Evolutionary conservation across 53 echinoderm and acorn worm genomes (phyloP).

Genomic region (Arbacia lixula): DNA sequence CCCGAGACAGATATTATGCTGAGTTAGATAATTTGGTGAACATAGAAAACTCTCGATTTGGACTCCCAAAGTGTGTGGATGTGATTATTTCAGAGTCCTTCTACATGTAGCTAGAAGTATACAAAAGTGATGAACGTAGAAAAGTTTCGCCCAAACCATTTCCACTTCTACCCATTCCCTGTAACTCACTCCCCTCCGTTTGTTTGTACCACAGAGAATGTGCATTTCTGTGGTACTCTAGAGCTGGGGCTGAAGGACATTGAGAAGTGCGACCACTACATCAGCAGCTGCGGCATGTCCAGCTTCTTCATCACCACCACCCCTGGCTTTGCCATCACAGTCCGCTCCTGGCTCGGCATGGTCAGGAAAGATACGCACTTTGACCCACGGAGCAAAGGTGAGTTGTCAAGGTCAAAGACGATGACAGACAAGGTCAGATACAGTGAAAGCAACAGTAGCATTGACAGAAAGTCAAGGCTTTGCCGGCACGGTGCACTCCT

Average conservation of each 20-base stretch:
- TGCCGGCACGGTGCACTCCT: not conserved
- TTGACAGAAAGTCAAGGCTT: not conserved
- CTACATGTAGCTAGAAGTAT: too few relatives aligned
- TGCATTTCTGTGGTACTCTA: slow-evolving; percentile 51
- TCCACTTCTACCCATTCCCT: too few relatives aligned
- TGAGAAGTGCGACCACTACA: slow-evolving; percentile 63
- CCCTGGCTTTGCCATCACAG: slow-evolving; percentile 46
- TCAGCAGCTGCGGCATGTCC: slow-evolving; percentile 46
- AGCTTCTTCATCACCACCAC: slow-evolving; percentile 69
- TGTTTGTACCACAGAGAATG: slow-evolving; percentile 39
- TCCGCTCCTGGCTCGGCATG: slow-evolving; percentile 74
- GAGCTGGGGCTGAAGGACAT: slow-evolving; percentile 59
- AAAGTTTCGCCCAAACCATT: too few relatives aligned
- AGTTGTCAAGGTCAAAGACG: slow-evolving; percentile 16
- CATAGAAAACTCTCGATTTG: not conserved
- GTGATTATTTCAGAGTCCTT: too few relatives aligned
- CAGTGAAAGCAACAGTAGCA: not conserved
- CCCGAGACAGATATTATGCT: too few relatives aligned
- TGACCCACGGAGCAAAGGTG: slow-evolving; percentile 86
- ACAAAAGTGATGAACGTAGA: too few relatives aligned
- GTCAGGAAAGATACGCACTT: slow-evolving; percentile 58
- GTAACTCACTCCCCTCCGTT: too few relatives aligned
- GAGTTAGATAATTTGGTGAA: not conserved
- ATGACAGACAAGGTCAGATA: not conserved
- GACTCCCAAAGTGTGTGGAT: too few relatives aligned